Evolutionary conservation across 2,797 vertebrate genomes (phyloP).

Genomic region (Trichosurus vulpecula): DNA sequence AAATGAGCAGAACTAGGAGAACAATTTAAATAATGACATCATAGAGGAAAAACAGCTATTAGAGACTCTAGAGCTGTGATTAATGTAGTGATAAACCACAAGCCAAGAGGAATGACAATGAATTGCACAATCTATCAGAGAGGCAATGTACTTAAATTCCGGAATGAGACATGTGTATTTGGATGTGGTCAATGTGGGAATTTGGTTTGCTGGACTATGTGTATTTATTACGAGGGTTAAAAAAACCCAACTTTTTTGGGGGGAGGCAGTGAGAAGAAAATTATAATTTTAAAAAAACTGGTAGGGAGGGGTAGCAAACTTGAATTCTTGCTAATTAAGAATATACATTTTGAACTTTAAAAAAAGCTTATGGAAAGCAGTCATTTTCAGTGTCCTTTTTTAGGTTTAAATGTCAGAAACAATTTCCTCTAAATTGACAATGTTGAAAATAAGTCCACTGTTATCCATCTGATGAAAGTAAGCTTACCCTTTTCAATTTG

Average conservation of each 20-base stretch:
- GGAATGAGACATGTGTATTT: neutral
- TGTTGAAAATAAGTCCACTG: constrained; percentile 71
- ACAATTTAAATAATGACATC: neutral
- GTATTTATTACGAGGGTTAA: neutral
- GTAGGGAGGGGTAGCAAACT: neutral
- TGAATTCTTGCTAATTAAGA: constrained; percentile 46
- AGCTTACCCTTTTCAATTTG: constrained; percentile 86
- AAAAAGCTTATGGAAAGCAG: constrained; percentile 43
- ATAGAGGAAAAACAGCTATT: neutral
- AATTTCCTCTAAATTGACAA: constrained; percentile 56
- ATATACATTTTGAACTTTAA: constrained; percentile 38
- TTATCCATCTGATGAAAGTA: constrained; percentile 67
- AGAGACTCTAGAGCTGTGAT: neutral
- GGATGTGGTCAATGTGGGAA: neutral
- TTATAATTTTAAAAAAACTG: neutral
- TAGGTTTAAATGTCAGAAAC: constrained; percentile 55
- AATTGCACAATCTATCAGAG: neutral
- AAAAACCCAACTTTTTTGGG: neutral
- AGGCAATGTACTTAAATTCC: neutral
- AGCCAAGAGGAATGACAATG: neutral
- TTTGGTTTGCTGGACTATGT: neutral
- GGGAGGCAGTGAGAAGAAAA: neutral
- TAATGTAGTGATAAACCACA: neutral
- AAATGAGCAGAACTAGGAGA: neutral
- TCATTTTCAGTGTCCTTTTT: constrained; percentile 41